These are phyloP conservation scores for Elgaria multicarinata DNA, from an alignment of 2,113 vertebrate genomes.

Conservation along the genomic window DNA sequence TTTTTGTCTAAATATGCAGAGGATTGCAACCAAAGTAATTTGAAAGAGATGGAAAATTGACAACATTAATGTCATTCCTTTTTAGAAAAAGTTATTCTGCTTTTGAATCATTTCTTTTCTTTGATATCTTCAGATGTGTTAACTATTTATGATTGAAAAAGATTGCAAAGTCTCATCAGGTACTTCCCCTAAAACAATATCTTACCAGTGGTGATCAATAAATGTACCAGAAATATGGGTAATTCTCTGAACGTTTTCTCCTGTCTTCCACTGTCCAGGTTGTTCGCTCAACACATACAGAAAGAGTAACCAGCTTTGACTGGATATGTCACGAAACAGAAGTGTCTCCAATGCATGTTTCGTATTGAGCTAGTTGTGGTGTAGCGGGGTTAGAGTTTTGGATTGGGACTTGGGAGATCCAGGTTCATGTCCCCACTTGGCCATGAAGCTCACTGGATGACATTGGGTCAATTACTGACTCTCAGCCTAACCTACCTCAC, in stretches of 20 bases:
- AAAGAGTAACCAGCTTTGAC: slow-evolving; percentile 46
- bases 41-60: slow-evolving; percentile 19
- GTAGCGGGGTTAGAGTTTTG: too few relatives aligned
- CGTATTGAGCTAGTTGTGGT: too few relatives aligned
- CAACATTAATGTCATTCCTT: slow-evolving; percentile 21
- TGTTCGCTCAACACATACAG: slow-evolving; percentile 47
- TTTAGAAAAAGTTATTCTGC: slow-evolving; percentile 23
- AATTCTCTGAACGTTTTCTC: slow-evolving; percentile 10
- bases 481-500: too few relatives aligned
- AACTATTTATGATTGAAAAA: slow-evolving; percentile 36
- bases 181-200: slow-evolving; percentile 49
- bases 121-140: slow-evolving; percentile 23
- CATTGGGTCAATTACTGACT: too few relatives aligned
- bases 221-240: slow-evolving; percentile 23
- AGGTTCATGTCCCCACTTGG: too few relatives aligned
- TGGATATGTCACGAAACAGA: slow-evolving; percentile 47
- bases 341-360: slow-evolving; percentile 23
- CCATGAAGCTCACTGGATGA: too few relatives aligned
- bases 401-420: too few relatives aligned
- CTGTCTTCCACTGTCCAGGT: slow-evolving; percentile 22
- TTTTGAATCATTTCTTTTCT: slow-evolving; percentile 39
- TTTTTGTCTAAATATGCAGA: too few relatives aligned
- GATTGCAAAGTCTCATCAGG: slow-evolving; percentile 19
- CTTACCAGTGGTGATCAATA: slow-evolving; percentile 30
- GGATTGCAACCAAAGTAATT: too few relatives aligned